Evolutionary conservation across 2,797 vertebrate species (phyloP), one percentile per base, ranked within the genome.

Genomic region (Pempheris klunzingeri): DNA sequence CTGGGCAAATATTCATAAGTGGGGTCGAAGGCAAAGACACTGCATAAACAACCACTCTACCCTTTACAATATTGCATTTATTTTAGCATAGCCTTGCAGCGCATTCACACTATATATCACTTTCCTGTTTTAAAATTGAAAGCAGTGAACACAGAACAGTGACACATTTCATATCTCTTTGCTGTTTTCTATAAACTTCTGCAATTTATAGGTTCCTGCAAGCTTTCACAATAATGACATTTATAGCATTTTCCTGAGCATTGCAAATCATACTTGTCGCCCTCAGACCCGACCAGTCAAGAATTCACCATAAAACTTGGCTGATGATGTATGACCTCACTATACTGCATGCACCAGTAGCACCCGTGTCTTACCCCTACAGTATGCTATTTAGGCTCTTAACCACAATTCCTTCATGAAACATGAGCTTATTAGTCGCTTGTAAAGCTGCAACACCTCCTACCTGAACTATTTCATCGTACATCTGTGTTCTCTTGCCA

Each of bases 21-120:
- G n/a, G 24, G 55, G 71, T 82, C 60, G 76, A 43, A 62, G 55
- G 22, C 50, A 11, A 78, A 69, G 10, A 52, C 39, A 17, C 36
- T 66, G 20, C 34, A 58, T 44, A 74, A 86, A 87, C 74, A 88
- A n/a, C 20, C 49, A 50, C 53, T 68, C 44, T 24, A 41, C 34
- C 13, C 14, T 32, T 49, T 57, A 28, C 60, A 32, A 73, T 39
- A 38, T 28, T 78, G 15, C 65, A 57, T 82, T 85, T 83, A 81
- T 84, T 82, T 82, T 61, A 71, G 15, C 7, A 39, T 3, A 44
- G 55, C 24, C 18, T 9, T 38, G 11, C 38, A 63, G 44, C 26
- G 49, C 32, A 59, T 69, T 52, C 0, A 6, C 12, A 1, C 17
- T 60, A 17, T 18, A 2, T 39, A 53, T 38, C n/a, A n/a, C 14